phyloP scores from a whole-genome alignment of 1,140 invertebrate species.

The Myzus persicae region DNA sequence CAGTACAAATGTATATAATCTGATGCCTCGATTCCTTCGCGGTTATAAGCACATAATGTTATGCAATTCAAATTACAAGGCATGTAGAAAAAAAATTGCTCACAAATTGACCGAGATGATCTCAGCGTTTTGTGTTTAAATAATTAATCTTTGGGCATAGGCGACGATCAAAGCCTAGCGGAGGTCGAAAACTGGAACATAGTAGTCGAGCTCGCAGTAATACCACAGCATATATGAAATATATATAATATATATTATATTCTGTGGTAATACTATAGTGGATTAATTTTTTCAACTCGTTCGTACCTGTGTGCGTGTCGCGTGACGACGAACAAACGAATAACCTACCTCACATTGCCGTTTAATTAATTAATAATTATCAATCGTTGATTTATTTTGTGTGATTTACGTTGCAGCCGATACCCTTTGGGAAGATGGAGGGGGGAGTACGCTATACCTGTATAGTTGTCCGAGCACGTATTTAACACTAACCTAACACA shows the following conservation, averaged over 20 bases:
- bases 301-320: background rate
- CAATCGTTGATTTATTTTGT: background rate
- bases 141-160: background rate
- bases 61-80: background rate
- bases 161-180: too few species aligned
- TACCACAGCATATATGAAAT: too few species aligned
- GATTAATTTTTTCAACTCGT: too few species aligned
- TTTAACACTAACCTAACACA: background rate
- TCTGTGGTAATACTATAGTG: too few species aligned
- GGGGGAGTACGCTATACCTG: background rate
- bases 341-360: background rate
- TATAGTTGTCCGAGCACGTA: background rate
- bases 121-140: background rate
- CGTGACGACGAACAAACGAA: background rate
- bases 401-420: background rate
- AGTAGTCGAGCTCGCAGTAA: background rate
- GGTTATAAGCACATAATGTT: background rate
- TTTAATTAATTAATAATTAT: background rate
- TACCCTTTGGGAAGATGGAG: background rate
- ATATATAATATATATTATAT: too few species aligned
- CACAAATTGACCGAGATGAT: background rate
- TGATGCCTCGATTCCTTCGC: background rate
- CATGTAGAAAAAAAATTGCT: background rate
- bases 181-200: background rate
- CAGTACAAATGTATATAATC: background rate